Evolutionary conservation across 2,888 invertebrate genomes (phyloP).

Genomic region (Hedychridium roseum): DNA sequence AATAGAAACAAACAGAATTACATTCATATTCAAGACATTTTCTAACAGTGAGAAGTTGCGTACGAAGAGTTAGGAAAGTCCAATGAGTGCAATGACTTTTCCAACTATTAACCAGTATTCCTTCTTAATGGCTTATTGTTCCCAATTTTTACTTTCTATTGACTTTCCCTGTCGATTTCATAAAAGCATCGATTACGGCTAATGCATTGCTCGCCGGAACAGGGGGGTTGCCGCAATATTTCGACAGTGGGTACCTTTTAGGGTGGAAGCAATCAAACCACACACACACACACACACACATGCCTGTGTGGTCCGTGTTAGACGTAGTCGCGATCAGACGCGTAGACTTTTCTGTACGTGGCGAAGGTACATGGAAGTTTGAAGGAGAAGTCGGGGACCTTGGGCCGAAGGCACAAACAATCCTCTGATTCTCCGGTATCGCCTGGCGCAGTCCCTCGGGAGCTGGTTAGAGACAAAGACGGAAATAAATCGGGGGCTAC

Average conservation of each 20-base stretch:
- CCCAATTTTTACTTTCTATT: too few species aligned
- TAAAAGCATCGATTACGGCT: background rate
- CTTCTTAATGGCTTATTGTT: too few species aligned
- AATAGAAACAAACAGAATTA: too few species aligned
- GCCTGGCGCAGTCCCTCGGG: slow-evolving; percentile 33
- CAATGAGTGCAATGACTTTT: too few species aligned
- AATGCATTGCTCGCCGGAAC: slow-evolving; percentile 8
- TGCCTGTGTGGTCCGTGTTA: background rate
- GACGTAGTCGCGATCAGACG: too few species aligned
- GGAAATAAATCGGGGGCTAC: slow-evolving; percentile 40
- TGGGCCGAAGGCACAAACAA: slow-evolving; percentile 37
- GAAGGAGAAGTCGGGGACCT: slow-evolving; percentile 30
- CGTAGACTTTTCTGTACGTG: too few species aligned
- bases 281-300: background rate
- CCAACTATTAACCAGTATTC: too few species aligned
- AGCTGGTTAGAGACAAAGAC: slow-evolving; percentile 44
- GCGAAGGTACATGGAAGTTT: slow-evolving; percentile 21
- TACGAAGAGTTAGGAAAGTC: too few species aligned
- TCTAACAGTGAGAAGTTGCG: too few species aligned
- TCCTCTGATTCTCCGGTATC: slow-evolving; percentile 40
- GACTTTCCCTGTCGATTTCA: too few species aligned
- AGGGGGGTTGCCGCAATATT: slow-evolving; percentile 24
- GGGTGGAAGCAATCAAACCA: background rate
- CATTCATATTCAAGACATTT: too few species aligned
- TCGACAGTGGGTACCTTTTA: slow-evolving; percentile 5